Percentiles rank a stretch among this genome's conserved stretches.
phyloP scores from a whole-genome alignment of 2,888 invertebrate species.

The Nephrotoma appendiculata region DNA sequence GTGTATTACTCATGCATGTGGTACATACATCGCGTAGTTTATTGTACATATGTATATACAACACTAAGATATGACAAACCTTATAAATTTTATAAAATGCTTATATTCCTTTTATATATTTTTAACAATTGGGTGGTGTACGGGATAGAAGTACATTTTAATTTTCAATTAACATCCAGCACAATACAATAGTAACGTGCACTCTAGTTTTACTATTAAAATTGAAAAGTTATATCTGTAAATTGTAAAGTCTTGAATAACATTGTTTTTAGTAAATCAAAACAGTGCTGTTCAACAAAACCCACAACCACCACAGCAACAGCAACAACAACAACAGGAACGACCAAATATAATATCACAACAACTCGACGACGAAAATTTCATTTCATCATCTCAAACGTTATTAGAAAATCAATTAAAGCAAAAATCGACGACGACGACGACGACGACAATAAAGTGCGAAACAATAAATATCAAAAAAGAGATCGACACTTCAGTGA shows the following conservation, averaged over 20 bases:
- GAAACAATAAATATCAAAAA: conserved; percentile 9
- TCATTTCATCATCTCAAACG: conserved; percentile 8
- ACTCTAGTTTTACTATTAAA: neutral
- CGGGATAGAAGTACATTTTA: neutral
- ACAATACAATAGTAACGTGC: neutral
- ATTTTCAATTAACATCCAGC: neutral
- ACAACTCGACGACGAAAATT: neutral
- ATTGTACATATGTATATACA: neutral
- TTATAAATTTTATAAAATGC: neutral
- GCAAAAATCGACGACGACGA: conserved; percentile 9
- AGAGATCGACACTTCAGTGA: neutral
- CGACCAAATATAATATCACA: neutral
- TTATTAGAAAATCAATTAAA: conserved; percentile 12
- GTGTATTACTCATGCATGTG: neutral
- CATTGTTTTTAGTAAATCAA: conserved; percentile 8
- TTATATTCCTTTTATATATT: neutral
- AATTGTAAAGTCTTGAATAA: neutral
- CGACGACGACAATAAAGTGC: conserved; percentile 12
- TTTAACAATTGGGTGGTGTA: neutral
- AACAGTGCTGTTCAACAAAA: conserved; percentile 11
- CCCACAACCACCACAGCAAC: neutral
- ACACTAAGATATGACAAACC: neutral
- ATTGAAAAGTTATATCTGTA: neutral
- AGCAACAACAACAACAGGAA: neutral
- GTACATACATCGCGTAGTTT: neutral